Base-by-base conservation (phyloP, 2,797 vertebrate genomes). In the Trematomus bernacchii region DNA sequence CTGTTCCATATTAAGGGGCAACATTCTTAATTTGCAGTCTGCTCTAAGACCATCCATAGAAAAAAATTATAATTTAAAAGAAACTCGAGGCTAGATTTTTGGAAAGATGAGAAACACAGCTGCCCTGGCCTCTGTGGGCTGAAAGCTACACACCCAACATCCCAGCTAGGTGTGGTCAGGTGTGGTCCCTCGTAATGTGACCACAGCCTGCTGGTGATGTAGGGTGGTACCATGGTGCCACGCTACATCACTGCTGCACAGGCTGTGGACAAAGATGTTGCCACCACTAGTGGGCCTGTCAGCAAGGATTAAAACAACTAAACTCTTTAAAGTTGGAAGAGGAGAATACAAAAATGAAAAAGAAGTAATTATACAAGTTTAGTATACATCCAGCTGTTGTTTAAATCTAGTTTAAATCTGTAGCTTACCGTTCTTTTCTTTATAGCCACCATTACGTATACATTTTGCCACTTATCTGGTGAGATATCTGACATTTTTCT, bases 151-250 rank as follows among this genome's bases (percentile, higher is more conserved):
- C 66, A 74, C 50, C 58, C 40, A 30, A n/a, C 66, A n/a, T 50
- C 61, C 43, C 2, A 23, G 50, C 64, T 10, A 47, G 61, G 57
- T 69, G 73, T 57, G 48, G 47, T 52, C 21, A 57, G 66, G 65
- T 69, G 33, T 37, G 33, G 33, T 37, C 33, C 15, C 44, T 50
- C 37, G 6, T 51, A 40, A 52, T 46, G 33, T 19, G 37, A 73
- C 69, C 58, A 57, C 43, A 50, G 13, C 10, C 51, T 50, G 5
- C 59, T 58, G 59, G 52, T 30, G 33, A 13, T 68, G 33, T 55
- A 43, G 33, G 1, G 4, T 43, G 3, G 23, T 60, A 47, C 15
- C 13, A 12, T 7, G 12, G 27, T 44, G 53, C n/a, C 27, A 47
- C 3, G 40, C 51, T 50, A 50, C 59, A 50, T 52, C 59, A 55